These are phyloP conservation scores for Lepidurus apus DNA, from an alignment of 1,140 invertebrate genomes.

Conservation along the genomic window DNA sequence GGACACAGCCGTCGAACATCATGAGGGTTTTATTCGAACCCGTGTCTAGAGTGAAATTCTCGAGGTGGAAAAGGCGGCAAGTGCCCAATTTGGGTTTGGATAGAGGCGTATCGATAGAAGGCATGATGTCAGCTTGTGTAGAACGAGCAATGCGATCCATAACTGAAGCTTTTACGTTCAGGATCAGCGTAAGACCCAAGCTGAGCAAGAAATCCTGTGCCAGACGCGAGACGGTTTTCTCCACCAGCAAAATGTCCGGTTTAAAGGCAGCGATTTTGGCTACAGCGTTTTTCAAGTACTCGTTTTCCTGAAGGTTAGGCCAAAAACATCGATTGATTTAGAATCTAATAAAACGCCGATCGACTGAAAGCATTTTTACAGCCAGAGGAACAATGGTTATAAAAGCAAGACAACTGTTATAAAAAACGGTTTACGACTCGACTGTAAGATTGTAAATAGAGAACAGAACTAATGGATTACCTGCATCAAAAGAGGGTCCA, in stretches of 20 bases:
- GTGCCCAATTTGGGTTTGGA: conserved; percentile 74
- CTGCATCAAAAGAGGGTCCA: conserved; percentile 86
- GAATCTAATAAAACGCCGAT: too few species aligned
- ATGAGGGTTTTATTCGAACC: conserved; percentile 75
- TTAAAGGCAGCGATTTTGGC: conserved; percentile 75
- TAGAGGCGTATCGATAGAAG: conserved; percentile 77
- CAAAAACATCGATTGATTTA: too few species aligned
- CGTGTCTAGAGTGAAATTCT: conserved; percentile 57
- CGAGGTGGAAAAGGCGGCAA: conserved; percentile 78
- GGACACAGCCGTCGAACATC: conserved; percentile 86
- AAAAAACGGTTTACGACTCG: too few species aligned
- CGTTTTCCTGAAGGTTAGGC: conserved; percentile 62
- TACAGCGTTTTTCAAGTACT: conserved; percentile 83
- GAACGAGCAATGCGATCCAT: conserved; percentile 76
- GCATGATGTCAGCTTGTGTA: conserved; percentile 77
- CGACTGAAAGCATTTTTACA: too few species aligned
- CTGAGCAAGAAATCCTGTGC: conserved; percentile 81
- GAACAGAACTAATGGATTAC: conserved; percentile 44
- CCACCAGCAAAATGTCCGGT: conserved; percentile 83
- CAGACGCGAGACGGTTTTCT: conserved; percentile 78
- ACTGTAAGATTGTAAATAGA: too few species aligned
- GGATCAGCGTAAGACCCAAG: conserved; percentile 73
- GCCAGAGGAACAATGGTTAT: not conserved
- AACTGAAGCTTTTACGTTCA: conserved; percentile 80
- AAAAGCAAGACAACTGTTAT: not conserved